Evolutionary conservation across 2,888 invertebrate genomes (phyloP), one percentile per base, ranked within the genome.

Genomic region (Drosophila pegasa): DNA sequence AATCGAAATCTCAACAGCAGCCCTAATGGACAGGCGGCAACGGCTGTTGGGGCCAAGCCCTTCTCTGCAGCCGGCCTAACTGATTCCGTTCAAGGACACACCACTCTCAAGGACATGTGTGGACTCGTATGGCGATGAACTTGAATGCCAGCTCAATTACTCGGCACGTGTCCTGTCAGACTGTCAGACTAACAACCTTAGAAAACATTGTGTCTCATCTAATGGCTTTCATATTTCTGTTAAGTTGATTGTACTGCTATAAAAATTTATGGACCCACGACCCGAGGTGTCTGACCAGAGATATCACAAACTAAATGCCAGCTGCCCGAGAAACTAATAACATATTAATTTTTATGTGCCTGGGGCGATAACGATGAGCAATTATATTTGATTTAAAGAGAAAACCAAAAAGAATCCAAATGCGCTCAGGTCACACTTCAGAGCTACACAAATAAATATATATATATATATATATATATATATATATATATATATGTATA

Each of bases 161-260:
- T 20, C 50, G 41, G 67, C 69, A 78, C 82, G 75, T 72, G 79
- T 75, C 59, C 63, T 69, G 79, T 64, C 72, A 57, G 54, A 33
- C 63, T 69, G 79, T 64, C 72, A 57, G 54, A 33, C 60, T 56
- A 45, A 54, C 43, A 66, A 41, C 29, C 56, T 27, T 37, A 60
- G 52, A 54, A 78, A 59, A 70, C 58, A 71, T 54, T 75, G 62
- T 74, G 63, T 68, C 62, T 31, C 45, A 62, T 78, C 61, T 69
- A 81, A 79, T 81, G 82, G 62, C 62, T 60, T 69, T 64, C 52
- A 78, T 81, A 81, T 69, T 78, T 78, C 54, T 52, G 31, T 59
- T 31, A 61, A 70, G 55, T 75, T 75, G 55, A 78, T 77, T 80
- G 55, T 38, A 45, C 56, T 35, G 40, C 63, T 54, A 76, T 73